Evolutionary conservation across 2,113 vertebrate species (phyloP).

Genomic region (Cygnus buccinator): DNA sequence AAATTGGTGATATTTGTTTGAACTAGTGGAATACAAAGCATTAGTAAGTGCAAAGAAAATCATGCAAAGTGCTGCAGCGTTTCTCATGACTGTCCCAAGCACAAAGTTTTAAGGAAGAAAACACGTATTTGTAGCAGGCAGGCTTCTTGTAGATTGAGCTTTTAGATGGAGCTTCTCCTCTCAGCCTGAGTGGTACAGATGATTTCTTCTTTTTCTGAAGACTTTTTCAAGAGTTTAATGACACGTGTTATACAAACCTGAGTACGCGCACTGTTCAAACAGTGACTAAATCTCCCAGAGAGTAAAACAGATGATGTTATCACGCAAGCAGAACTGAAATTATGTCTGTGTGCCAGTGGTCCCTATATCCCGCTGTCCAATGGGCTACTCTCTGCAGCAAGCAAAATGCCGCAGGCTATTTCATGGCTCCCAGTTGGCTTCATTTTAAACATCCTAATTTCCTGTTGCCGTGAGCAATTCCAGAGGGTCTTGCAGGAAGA

Average conservation of each 20-base stretch:
- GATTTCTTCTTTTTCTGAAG: neutral
- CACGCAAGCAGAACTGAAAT: neutral
- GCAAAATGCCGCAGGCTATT: neutral
- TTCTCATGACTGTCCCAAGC: neutral
- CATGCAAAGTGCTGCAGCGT: neutral
- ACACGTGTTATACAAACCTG: neutral
- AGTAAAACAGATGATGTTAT: neutral
- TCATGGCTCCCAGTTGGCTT: neutral
- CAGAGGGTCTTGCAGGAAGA: neutral
- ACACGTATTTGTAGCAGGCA: neutral
- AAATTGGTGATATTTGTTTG: neutral
- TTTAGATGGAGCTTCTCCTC: neutral
- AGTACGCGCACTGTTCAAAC: neutral
- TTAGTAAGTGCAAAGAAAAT: neutral
- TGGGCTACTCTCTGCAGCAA: neutral
- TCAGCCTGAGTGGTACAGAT: neutral
- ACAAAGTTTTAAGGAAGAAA: neutral
- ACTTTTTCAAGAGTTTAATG: neutral
- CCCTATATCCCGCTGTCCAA: neutral
- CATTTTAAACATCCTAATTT: neutral
- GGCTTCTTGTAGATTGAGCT: neutral
- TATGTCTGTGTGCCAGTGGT: neutral
- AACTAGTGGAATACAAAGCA: neutral
- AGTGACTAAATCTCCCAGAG: neutral
- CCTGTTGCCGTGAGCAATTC: neutral